Percentiles rank a stretch among this genome's conserved stretches.
These are phyloP conservation scores for Dasyornis broadbenti DNA, from an alignment of 2,113 vertebrate species.

Conservation along the genomic window DNA sequence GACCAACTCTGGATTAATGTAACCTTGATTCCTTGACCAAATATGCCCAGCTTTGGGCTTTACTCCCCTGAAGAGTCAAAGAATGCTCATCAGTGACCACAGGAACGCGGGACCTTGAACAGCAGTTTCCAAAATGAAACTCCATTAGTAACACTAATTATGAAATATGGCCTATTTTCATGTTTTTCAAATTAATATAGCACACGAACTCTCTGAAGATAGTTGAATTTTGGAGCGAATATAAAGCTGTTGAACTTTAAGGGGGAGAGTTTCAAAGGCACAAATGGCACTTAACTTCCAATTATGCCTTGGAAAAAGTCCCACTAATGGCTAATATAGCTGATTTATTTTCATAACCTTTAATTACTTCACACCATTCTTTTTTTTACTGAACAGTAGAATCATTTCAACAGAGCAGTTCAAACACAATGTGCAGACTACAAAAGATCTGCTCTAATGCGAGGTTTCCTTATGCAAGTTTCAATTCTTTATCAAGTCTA, in stretches of 20 bases:
- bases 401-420: neutral
- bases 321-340: conserved; percentile 37
- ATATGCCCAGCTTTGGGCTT: neutral
- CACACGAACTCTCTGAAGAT: neutral
- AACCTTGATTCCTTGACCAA: neutral
- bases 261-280: conserved; percentile 17
- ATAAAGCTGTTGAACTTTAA: conserved; percentile 40
- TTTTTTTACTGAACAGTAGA: neutral
- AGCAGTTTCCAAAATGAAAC: neutral
- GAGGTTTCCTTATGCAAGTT: neutral
- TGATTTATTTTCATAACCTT: conserved; percentile 61
- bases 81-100: neutral
- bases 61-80: neutral
- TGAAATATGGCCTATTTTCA: neutral
- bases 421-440: neutral
- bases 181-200: neutral
- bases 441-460: neutral
- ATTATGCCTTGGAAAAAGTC: conserved; percentile 38
- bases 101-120: neutral
- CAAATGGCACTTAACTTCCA: conserved; percentile 44
- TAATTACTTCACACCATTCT: conserved; percentile 33
- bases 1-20: neutral
- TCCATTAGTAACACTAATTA: neutral
- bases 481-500: neutral
- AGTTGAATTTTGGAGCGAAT: neutral